Conservation (phyloP, 2,888 invertebrate genomes). For the Microdon myrmicae region DNA sequence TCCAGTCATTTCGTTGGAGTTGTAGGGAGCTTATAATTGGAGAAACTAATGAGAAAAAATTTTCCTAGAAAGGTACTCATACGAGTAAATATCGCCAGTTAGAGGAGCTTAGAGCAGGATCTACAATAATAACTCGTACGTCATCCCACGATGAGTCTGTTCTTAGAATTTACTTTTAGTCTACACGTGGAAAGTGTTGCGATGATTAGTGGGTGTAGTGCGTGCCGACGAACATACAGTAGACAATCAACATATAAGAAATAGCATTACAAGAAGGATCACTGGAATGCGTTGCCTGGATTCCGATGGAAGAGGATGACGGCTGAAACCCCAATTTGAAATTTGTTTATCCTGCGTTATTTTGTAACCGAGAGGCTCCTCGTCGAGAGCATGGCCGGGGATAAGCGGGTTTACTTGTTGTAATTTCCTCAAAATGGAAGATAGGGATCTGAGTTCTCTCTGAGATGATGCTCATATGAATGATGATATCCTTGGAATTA, state of each 20-base stretch:
- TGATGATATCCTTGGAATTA: constrained; percentile 19
- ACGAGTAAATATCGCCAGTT: constrained; percentile 44
- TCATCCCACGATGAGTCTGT: too few relatives aligned
- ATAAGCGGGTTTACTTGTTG: constrained; percentile 9
- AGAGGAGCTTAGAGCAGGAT: constrained; percentile 44
- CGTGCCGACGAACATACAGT: constrained; percentile 19
- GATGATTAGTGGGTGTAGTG: constrained; percentile 17
- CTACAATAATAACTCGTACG: constrained; percentile 38
- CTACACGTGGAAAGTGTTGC: too few relatives aligned
- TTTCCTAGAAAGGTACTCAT: constrained; percentile 17
- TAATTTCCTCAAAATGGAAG: constrained; percentile 11
- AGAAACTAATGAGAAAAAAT: constrained; percentile 35
- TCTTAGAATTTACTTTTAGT: too few relatives aligned
- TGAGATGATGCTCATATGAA: constrained; percentile 9
- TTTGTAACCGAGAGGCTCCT: too few relatives aligned
- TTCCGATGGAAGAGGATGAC: constrained; percentile 6
- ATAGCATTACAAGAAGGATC: too few relatives aligned
- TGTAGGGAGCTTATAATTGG: constrained; percentile 34
- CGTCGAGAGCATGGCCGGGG: not conserved
- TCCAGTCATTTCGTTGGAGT: not conserved
- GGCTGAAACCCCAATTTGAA: constrained; percentile 19
- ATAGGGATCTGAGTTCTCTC: constrained; percentile 23
- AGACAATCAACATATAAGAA: not conserved
- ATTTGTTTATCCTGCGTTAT: constrained; percentile 5
- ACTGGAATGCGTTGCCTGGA: constrained; percentile 4